Percentiles rank a stretch among this genome's conserved stretches.
These are phyloP conservation scores for Metalampra italica DNA, from an alignment of 2,888 invertebrate genomes.

Conservation along the genomic window DNA sequence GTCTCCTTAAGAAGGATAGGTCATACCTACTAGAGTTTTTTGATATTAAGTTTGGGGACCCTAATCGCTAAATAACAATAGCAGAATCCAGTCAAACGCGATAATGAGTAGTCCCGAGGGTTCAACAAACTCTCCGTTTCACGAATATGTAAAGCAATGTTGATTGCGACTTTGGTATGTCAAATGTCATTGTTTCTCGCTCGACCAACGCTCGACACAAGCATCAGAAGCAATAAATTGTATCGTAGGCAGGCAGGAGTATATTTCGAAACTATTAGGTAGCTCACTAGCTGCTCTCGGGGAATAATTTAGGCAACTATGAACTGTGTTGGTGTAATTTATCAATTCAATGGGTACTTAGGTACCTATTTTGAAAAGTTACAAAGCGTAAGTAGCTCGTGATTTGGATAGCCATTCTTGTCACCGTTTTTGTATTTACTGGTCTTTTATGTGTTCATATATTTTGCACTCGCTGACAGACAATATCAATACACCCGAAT, in stretches of 20 bases:
- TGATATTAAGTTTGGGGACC: slow-evolving; percentile 17
- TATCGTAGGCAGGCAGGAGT: slow-evolving; percentile 44
- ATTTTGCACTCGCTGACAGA: no score
- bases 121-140: slow-evolving; percentile 71
- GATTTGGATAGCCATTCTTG: no score
- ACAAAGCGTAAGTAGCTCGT: no score
- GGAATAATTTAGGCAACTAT: no score
- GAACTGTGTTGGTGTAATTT: no score
- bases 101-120: slow-evolving; percentile 72
- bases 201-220: no score
- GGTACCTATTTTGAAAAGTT: neutral
- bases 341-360: neutral
- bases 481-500: no score
- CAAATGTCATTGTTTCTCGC: slow-evolving; percentile 34
- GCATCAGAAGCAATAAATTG: slow-evolving; percentile 38
- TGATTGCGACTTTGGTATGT: slow-evolving; percentile 33
- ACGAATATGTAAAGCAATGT: slow-evolving; percentile 52
- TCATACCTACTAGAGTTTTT: neutral
- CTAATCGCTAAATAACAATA: slow-evolving; percentile 56
- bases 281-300: no score
- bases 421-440: no score
- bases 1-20: no score
- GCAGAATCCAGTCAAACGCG: slow-evolving; percentile 70
- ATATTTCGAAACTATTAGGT: slow-evolving; percentile 7
- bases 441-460: no score